Base-by-base conservation (phyloP, 2,797 vertebrate genomes). In the Acrossocheilus fasciatus region DNA sequence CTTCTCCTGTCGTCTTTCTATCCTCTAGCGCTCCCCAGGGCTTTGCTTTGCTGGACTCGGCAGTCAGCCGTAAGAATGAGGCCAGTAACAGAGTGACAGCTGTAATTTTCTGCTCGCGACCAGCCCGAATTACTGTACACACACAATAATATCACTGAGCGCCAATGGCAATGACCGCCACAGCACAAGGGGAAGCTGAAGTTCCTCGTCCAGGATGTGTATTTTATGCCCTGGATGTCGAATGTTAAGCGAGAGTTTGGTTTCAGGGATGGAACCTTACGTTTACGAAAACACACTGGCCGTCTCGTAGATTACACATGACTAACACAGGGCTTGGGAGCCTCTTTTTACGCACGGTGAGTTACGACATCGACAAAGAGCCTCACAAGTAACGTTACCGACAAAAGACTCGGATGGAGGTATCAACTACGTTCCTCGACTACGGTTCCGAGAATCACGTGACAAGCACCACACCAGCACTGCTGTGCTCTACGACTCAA, bases 31-130 rank as follows among this genome's bases (percentile, higher is more conserved):
- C 20, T 30, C 68, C 45, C 66, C 15, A 17, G 74, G 50, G 62
- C 14, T 74, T 90, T 89, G 64, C 87, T 88, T 89, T 57, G 81
- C 36, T 69, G 66, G 70, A 77, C 85, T 89, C 84, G 64, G 47
- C 79, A 34, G 43, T 68, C 86, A 75, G 41, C 54, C 80, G 78
- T 89, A 87, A 82, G 78, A 91, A 77, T 64, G 64, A 88, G 87
- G 87, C 88, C 82, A 84, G 80, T 84, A 70, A 89, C 81, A 89
- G 87, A 92, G 88, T 86, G 88, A 92, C 89, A 90, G 84, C 89
- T 91, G 92, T 80, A 69, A 90, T 93, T 91, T 92, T 91, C 88
- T 76, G 69, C 74, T 92, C 86, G 85, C 81, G 66, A 59, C n/a
- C 86, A 66, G 76, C 68, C 23, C 78, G 86, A 89, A 91, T 93